Base-by-base conservation (phyloP, 2,888 invertebrate genomes). In the Subacronicta megacephala region DNA sequence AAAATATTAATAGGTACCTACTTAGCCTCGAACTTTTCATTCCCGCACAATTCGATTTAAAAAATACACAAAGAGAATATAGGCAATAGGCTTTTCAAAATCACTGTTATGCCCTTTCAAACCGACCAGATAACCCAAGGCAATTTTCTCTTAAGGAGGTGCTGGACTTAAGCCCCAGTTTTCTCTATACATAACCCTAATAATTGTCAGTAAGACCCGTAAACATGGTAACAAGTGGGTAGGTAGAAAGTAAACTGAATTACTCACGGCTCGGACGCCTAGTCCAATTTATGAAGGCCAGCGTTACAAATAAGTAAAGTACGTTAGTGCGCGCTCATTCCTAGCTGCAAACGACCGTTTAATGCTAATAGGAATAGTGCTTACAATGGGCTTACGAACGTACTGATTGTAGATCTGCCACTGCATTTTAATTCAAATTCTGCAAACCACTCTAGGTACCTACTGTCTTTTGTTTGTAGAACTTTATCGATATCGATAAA, bases 331-430 rank as follows among this genome's bases (percentile, higher is more conserved):
- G 70, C 61, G 69, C 63, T 60, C 69, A 74, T 68, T 75, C 51
- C 75, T 76, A 75, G 80, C 75, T 74, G 74, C 74, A 77, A 87
- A 87, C 79, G 82, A 82, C 81, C 82, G 76, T 86, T 88, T 85
- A 82, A 89, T 88, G 88, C 86, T 88, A 89, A 88, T 88, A 78
- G 81, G 73, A 78, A 67, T 84, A 83, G 85, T 83, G 83, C 85
- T 87, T 85, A 87, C 88, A 88, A 86, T 83, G 73, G 82, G 84
- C 84, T 87, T 87, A 82, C 76, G 78, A 80, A 83, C 77, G 80
- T 78, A 82, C 83, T 75, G 81, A 79, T 79, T 62, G 72, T 74
- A 57, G 68, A 76, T 80, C 50, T 50, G 53, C 57, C 41, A 44
- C 49, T 44, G 58, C 50, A 64, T 69, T 62, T 64, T 52, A 70